Percentiles rank a stretch among this genome's conserved stretches.
These are phyloP conservation scores for Pygmarrhopalites habei DNA, from an alignment of 1,140 invertebrate genomes.

Conservation along the genomic window DNA sequence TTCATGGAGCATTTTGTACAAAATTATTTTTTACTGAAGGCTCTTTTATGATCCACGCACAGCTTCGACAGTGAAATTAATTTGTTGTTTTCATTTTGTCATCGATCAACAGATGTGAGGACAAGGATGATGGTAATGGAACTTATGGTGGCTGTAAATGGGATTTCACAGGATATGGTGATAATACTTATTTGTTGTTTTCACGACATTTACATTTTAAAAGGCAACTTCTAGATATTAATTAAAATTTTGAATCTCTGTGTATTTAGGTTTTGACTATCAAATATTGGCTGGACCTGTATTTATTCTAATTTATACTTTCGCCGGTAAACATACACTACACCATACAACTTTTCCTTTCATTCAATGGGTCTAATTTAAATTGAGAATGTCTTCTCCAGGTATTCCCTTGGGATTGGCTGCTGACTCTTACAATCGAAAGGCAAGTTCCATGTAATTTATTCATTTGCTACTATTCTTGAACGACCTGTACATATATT, in stretches of 20 bases:
- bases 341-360: neutral
- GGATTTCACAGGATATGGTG: constrained; percentile 48
- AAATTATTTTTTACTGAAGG: too few species aligned
- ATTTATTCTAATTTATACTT: constrained; percentile 47
- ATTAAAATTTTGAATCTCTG: neutral
- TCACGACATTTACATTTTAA: neutral
- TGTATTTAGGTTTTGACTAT: constrained; percentile 41
- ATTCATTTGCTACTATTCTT: too few species aligned
- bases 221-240: neutral
- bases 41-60: too few species aligned
- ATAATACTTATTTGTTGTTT: neutral
- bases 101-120: neutral
- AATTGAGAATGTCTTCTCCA: neutral
- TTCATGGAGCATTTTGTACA: neutral
- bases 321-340: constrained; percentile 42
- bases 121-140: constrained; percentile 8
- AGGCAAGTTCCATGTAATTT: constrained; percentile 32
- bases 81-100: neutral
- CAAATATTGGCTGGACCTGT: constrained; percentile 47
- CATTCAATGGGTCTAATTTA: neutral
- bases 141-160: constrained; percentile 43
- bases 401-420: constrained; percentile 41
- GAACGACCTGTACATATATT: too few species aligned
- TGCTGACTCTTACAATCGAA: constrained; percentile 45
- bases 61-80: neutral